Percentiles rank a stretch among this genome's conserved stretches.
Conservation (phyloP, 2,888 invertebrate genomes). For the Galerucella pusilla region DNA sequence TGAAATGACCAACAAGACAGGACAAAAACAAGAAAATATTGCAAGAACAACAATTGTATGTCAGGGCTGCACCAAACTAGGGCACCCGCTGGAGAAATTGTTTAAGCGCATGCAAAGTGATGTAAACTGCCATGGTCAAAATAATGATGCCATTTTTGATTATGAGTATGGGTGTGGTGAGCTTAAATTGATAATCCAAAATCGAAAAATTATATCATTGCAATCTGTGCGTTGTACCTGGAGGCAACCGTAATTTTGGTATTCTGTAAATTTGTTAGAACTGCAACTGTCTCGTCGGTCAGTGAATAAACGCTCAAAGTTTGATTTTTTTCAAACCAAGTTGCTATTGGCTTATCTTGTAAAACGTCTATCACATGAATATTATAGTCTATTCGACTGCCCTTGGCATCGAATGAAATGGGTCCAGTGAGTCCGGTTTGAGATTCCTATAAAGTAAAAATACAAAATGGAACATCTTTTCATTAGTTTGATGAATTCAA, state of each 20-base stretch:
- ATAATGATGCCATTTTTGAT: too few species aligned
- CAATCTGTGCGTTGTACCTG: constrained; percentile 12
- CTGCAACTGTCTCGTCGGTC: constrained; percentile 26
- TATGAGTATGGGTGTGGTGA: too few species aligned
- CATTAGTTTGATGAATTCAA: too few species aligned
- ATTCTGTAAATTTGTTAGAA: constrained; percentile 31
- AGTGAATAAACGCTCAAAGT: constrained; percentile 20
- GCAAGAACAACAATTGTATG: too few species aligned
- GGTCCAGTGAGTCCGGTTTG: constrained; percentile 28
- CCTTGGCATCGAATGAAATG: constrained; percentile 29
- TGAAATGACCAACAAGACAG: too few species aligned
- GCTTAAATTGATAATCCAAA: too few species aligned
- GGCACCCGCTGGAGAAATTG: too few species aligned
- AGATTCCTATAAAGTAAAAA: constrained; percentile 13
- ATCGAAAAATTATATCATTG: background rate
- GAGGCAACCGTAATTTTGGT: constrained; percentile 34
- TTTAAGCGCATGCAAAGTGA: too few species aligned
- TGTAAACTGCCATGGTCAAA: too few species aligned
- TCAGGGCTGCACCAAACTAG: too few species aligned
- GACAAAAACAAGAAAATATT: too few species aligned
- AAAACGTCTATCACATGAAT: constrained; percentile 29
- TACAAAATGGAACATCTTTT: too few species aligned
- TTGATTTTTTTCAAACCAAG: constrained; percentile 34
- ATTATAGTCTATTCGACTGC: constrained; percentile 34
- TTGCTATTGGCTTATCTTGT: constrained; percentile 32